Conservation (phyloP, 2,888 invertebrate species). For the Arrhopalites spinosus region DNA sequence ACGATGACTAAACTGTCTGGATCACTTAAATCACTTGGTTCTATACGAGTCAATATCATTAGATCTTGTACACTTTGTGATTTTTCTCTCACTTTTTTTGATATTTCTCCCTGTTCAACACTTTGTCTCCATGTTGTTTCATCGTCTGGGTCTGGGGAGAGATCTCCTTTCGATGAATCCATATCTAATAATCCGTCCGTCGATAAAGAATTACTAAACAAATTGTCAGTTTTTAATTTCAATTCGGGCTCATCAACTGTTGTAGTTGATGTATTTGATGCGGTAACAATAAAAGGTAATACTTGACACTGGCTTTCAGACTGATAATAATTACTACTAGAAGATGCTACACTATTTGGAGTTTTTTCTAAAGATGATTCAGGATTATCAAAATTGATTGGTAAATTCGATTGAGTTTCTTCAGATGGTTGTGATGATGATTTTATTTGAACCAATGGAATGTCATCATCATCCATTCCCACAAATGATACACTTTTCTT, state of each 20-base stretch:
- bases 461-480: constrained; percentile 10
- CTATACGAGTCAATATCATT: constrained; percentile 71
- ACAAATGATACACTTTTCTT: constrained; percentile 32
- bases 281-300: neutral
- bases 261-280: neutral
- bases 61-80: constrained; percentile 71
- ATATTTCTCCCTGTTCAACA: constrained; percentile 45
- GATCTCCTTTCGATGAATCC: neutral
- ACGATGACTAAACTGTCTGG: constrained; percentile 36
- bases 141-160: constrained; percentile 35
- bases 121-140: constrained; percentile 42
- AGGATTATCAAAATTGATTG: neutral
- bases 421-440: neutral
- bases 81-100: constrained; percentile 65
- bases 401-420: no score
- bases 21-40: constrained; percentile 59
- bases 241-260: neutral
- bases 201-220: neutral
- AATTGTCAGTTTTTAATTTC: no score
- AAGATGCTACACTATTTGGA: no score
- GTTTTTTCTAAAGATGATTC: neutral
- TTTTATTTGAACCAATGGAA: constrained; percentile 6
- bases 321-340: neutral
- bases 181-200: neutral
- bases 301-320: neutral